Evolutionary conservation across 2,797 vertebrate genomes (phyloP).

Genomic region (Chloroceryle amazona): DNA sequence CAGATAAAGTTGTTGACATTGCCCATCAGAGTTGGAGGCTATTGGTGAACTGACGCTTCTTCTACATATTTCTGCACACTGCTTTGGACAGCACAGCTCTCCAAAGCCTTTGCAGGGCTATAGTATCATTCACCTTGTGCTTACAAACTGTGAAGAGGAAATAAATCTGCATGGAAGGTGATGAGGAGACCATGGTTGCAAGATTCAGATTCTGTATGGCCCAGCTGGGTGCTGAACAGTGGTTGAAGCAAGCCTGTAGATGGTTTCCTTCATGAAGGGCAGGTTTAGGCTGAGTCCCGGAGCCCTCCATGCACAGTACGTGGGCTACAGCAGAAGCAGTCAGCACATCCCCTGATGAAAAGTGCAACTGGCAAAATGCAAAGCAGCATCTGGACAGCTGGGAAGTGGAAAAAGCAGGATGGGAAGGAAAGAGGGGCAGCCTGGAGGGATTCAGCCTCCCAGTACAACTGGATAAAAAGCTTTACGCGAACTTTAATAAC

Average conservation of each 20-base stretch:
- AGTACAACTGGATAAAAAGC: not conserved
- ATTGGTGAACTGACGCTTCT: not conserved
- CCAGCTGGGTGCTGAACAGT: not conserved
- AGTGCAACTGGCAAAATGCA: not conserved
- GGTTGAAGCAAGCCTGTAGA: not conserved
- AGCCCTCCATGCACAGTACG: rapidly evolving
- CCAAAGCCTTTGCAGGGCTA: not conserved
- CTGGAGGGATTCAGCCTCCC: not conserved
- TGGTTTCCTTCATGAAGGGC: not conserved
- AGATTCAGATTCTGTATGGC: not conserved
- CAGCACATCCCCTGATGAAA: rapidly evolving
- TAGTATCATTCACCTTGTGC: not conserved
- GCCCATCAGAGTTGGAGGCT: not conserved
- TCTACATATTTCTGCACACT: not conserved
- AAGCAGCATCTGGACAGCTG: not conserved
- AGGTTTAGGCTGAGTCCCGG: not conserved
- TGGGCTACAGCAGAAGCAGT: not conserved
- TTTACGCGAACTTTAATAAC: not conserved
- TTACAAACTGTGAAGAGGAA: not conserved
- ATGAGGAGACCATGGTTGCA: not conserved
- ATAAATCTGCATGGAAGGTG: not conserved
- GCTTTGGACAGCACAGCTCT: not conserved
- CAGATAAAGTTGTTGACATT: not conserved
- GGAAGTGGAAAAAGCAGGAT: not conserved
- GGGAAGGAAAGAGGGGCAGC: not conserved